Base-by-base conservation (phyloP, 1,140 invertebrate genomes). In the Euwallacea fornicatus region DNA sequence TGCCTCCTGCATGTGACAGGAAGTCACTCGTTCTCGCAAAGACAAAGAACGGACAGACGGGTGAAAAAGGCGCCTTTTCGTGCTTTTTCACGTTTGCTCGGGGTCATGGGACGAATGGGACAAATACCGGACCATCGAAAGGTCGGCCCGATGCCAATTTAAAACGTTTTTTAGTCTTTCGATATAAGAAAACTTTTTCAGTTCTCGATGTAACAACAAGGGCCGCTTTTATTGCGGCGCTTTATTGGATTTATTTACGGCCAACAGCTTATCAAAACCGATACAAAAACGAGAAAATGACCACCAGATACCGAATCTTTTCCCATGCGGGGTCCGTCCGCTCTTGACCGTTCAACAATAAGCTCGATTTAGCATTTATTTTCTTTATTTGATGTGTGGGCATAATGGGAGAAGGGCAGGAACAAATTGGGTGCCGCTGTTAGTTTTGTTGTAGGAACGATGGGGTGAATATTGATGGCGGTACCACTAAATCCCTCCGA, bases 1-100 rank as follows among this genome's bases (percentile, higher is more conserved):
- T 71, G 62, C 62, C 63, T 66, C 41, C 69, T 71, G 69, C 54
- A 60, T 65, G 69, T 71, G 69, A 71, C 69, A 66, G 69, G 69
- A 71, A 71, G 69, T 66, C 54, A 43, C 62, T 54, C 7, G 9
- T 2, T 41, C 47, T n/a, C 42, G 66, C 21, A 42, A 42, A 69
- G 67, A 69, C 67, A 62, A 69, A 69, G 42, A 21, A 42, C n/a
- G n/a, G 33, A 33, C 21, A 33, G 21, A 33, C 21, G 21, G 13
- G 46, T 11, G 46, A 50, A 13, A 10, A 13, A 13, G 46, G 1
- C 46, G 46, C 13, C 13, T 11, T 50, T 50, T 50, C 46, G 46
- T 11, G 9, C 9, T 50, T 50, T 11, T 50, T 50, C 46, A 50
- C 46, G 46, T 6, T 50, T 13, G 13, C 9, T 50, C 6, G 21